These are phyloP conservation scores for Fregetta grallaria DNA, from an alignment of 2,113 vertebrate species.

Conservation along the genomic window DNA sequence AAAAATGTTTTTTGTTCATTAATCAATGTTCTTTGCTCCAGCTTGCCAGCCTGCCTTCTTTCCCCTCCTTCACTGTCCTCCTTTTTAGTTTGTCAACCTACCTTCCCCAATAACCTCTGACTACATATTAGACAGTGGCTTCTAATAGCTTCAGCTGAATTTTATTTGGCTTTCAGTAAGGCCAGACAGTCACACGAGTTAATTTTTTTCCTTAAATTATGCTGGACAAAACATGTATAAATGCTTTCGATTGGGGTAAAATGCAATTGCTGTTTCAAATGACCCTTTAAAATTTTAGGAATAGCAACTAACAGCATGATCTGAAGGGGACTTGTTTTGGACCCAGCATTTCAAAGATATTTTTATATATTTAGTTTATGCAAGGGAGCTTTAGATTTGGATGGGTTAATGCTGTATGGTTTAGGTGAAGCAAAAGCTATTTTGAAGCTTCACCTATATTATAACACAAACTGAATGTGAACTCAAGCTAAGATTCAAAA, in stretches of 20 bases:
- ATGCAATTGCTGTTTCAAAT: background rate
- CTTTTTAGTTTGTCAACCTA: slow-evolving; percentile 46
- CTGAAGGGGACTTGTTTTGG: background rate
- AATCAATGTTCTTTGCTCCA: slow-evolving; percentile 72
- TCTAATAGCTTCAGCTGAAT: slow-evolving; percentile 3
- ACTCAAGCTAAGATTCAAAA: background rate
- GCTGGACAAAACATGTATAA: background rate
- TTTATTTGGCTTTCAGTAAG: slow-evolving; percentile 23
- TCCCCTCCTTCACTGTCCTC: slow-evolving; percentile 45
- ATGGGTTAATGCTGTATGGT: background rate
- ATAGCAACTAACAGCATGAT: background rate
- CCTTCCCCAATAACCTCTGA: background rate
- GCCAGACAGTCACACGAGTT: background rate
- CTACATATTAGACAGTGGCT: background rate
- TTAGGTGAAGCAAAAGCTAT: background rate
- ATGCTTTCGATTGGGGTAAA: background rate
- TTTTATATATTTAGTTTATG: background rate
- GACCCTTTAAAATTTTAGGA: background rate
- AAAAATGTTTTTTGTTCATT: slow-evolving; percentile 74
- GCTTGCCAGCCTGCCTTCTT: slow-evolving; percentile 64
- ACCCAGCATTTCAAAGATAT: background rate
- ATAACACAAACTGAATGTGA: background rate
- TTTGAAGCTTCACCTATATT: background rate
- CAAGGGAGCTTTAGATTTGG: background rate
- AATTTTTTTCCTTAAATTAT: background rate